Base-by-base conservation (phyloP, 2,888 invertebrate species). In the Phrixothrix hirtus region DNA sequence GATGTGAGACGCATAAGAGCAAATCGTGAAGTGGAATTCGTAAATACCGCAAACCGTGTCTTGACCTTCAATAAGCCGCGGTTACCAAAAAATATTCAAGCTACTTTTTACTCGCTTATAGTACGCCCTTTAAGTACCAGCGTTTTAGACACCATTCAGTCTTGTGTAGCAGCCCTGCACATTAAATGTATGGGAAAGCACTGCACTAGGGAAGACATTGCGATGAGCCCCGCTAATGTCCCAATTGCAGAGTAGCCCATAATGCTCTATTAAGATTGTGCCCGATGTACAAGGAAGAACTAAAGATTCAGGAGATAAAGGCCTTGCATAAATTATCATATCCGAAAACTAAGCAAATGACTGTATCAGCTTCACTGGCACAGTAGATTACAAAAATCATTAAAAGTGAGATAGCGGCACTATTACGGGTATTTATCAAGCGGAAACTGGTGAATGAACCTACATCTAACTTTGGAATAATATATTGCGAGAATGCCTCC, bases 321-420 rank as follows among this genome's bases (percentile, higher is more conserved):
- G n/a, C n/a, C n/a, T n/a, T n/a, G n/a, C n/a, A n/a, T n/a, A n/a
- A n/a, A n/a, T n/a, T n/a, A n/a, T n/a, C n/a, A n/a, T n/a, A n/a
- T n/a, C n/a, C n/a, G n/a, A n/a, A n/a, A n/a, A n/a, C 6, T 7
- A 29, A 9, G 29, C 29, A 10, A 29, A 29, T 29, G 4, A 11
- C 29, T 29, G 6, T 11, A 29, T 7, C 11, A 29, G n/a, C 29
- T 2, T n/a, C 11, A 29, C 29, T 3, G 2, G 29, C 9, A 11
- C 9, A 29, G 10, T 10, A 29, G 10, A 29, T 29, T 29, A 9
- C n/a, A 29, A 29, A 11, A 9, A 29, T 29, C 10, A 29, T 29
- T 29, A 29, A 29, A 29, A n/a, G n/a, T n/a, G n/a, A n/a, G n/a
- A n/a, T n/a, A n/a, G 29, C 6, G 39, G 38, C 16, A 14, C 9